A percentile compares a stretch with the other conserved stretches of the same genome.
Evolutionary conservation across 2,113 vertebrate genomes (phyloP).

Genomic region (Oryzias woworae): DNA sequence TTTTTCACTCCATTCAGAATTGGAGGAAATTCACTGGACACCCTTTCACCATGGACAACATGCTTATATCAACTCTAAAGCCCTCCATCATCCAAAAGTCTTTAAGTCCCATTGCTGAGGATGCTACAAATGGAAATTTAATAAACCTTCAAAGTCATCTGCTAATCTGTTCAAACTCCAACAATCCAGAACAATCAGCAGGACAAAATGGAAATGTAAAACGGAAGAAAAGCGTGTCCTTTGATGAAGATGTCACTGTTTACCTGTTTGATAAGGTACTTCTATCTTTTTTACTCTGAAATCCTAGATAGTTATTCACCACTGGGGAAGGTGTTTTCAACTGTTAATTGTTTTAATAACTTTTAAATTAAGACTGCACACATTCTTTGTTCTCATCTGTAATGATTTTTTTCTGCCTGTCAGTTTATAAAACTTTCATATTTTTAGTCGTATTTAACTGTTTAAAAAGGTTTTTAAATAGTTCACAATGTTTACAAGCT

Average conservation of each 20-base stretch:
- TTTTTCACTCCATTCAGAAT: constrained; percentile 3
- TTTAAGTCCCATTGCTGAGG: constrained; percentile 60
- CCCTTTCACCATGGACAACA: neutral
- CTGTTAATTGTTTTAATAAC: too few species aligned
- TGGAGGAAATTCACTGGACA: neutral
- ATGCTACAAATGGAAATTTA: constrained; percentile 32
- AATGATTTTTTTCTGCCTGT: too few species aligned
- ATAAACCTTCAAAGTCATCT: constrained; percentile 2
- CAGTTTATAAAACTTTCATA: too few species aligned
- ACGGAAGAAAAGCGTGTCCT: constrained; percentile 84
- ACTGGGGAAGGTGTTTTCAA: too few species aligned
- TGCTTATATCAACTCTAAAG: constrained; percentile 2
- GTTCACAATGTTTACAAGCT: too few species aligned
- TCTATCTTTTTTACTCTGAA: neutral
- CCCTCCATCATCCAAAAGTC: constrained; percentile 8
- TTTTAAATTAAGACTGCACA: too few species aligned
- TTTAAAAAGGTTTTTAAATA: too few species aligned
- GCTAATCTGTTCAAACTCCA: constrained; percentile 9
- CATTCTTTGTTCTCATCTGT: too few species aligned
- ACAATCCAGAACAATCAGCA: constrained; percentile 34
- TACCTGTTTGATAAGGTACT: constrained; percentile 92
- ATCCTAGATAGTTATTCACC: neutral
- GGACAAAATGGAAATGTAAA: constrained; percentile 33
- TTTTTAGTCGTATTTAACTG: too few species aligned
- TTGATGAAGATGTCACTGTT: constrained; percentile 88